Conservation (phyloP, 2,888 invertebrate genomes). For the Achlya flavicornis region DNA sequence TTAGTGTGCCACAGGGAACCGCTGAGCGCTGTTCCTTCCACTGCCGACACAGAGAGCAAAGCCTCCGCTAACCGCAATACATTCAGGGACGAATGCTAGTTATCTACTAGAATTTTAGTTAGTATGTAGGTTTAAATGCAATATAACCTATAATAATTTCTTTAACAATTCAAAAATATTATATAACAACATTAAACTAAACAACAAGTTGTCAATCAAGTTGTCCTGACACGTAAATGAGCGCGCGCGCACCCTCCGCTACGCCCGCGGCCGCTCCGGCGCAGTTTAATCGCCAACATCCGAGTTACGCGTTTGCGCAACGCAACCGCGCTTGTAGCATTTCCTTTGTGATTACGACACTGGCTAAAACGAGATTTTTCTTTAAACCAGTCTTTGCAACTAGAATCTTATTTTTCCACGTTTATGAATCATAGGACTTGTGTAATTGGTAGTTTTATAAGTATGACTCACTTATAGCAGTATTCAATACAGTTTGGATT, state of each 20-base stretch:
- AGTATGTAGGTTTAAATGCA: no score
- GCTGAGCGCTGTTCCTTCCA: no score
- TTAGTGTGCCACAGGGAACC: no score
- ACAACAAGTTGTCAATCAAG: slow-evolving; percentile 7
- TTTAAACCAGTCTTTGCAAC: slow-evolving; percentile 49
- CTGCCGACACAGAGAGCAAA: no score
- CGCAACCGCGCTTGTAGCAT: slow-evolving; percentile 36
- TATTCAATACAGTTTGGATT: no score
- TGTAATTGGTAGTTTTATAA: neutral
- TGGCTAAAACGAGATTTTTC: slow-evolving; percentile 55
- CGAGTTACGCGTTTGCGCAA: slow-evolving; percentile 69
- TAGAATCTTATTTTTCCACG: slow-evolving; percentile 31
- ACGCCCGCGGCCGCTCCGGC: slow-evolving; percentile 15
- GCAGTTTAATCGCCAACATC: slow-evolving; percentile 68
- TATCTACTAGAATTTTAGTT: no score
- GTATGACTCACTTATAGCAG: neutral
- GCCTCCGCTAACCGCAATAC: no score
- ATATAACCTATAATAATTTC: no score
- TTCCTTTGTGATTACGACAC: slow-evolving; percentile 63
- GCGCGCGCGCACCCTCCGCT: slow-evolving; percentile 32
- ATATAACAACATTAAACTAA: neutral
- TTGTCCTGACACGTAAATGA: slow-evolving; percentile 33
- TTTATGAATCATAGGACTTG: slow-evolving; percentile 2
- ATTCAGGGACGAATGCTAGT: no score
- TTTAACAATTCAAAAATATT: no score